A percentile compares a stretch with the other conserved stretches of the same genome.
Conservation (phyloP, 2,113 vertebrate genomes). For the Anas platyrhynchos region DNA sequence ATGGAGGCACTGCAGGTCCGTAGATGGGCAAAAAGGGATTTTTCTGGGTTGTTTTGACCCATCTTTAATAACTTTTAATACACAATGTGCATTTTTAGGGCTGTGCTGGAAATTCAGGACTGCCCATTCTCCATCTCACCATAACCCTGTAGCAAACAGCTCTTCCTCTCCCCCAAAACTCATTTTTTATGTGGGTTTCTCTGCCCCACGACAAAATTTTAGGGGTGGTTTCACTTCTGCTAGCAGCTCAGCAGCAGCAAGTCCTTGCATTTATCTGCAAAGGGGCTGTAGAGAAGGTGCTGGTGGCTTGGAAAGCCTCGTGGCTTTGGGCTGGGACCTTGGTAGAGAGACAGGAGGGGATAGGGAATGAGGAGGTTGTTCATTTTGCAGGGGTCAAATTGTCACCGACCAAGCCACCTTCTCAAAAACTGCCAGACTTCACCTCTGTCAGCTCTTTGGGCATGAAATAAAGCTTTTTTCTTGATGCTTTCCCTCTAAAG, state of each 20-base stretch:
- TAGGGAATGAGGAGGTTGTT: accelerated
- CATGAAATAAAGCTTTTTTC: neutral
- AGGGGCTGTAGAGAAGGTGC: accelerated
- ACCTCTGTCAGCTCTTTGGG: neutral
- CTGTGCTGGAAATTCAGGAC: neutral
- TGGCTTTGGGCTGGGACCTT: neutral
- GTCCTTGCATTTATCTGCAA: accelerated
- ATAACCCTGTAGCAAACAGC: accelerated
- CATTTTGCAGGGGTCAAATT: neutral
- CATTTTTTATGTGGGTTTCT: neutral
- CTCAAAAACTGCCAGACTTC: neutral
- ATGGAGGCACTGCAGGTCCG: accelerated
- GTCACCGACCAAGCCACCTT: neutral
- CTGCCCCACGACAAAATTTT: neutral
- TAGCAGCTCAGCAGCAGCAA: neutral
- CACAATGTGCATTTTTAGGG: neutral
- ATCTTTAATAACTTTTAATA: neutral
- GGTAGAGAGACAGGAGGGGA: neutral
- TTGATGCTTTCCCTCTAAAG: neutral
- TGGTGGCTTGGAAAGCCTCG: neutral
- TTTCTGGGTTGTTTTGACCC: neutral
- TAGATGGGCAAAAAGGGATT: neutral
- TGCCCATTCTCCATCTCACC: neutral
- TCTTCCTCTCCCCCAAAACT: neutral
- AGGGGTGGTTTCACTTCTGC: neutral